phyloP scores from a whole-genome alignment of 2,113 vertebrate genomes.

The Chaetops frenatus region DNA sequence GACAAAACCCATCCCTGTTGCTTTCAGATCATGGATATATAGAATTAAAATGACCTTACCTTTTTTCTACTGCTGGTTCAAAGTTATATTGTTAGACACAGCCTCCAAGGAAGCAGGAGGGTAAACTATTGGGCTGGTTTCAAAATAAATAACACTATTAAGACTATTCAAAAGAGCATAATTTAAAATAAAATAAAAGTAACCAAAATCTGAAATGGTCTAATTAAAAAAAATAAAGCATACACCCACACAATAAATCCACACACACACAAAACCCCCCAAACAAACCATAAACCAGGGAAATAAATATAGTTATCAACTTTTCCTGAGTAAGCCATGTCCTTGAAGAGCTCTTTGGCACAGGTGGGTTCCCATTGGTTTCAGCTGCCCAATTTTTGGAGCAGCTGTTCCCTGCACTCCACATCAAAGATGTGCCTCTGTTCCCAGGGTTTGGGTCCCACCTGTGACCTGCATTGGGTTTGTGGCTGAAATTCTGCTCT shows the following conservation, averaged over 20 bases:
- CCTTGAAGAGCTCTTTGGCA: neutral
- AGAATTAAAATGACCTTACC: neutral
- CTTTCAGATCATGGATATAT: neutral
- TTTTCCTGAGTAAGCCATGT: rapidly evolving
- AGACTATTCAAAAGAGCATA: neutral
- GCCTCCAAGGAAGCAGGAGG: neutral
- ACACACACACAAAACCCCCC: rapidly evolving
- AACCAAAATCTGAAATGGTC: neutral
- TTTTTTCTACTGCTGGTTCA: neutral
- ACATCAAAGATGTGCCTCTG: rapidly evolving
- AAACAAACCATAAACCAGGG: rapidly evolving
- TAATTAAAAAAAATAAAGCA: neutral
- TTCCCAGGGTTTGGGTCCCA: neutral
- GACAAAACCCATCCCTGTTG: neutral
- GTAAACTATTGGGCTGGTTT: neutral
- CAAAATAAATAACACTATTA: neutral
- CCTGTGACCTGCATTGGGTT: rapidly evolving
- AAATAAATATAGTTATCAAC: neutral
- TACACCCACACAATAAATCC: rapidly evolving
- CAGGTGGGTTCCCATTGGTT: neutral
- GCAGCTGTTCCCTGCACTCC: neutral
- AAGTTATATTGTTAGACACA: neutral
- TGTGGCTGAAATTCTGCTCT: neutral
- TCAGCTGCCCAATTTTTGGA: neutral
- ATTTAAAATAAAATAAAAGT: neutral